phyloP scores from a whole-genome alignment of 2,113 vertebrate species.

The Pangasianodon gigas region DNA sequence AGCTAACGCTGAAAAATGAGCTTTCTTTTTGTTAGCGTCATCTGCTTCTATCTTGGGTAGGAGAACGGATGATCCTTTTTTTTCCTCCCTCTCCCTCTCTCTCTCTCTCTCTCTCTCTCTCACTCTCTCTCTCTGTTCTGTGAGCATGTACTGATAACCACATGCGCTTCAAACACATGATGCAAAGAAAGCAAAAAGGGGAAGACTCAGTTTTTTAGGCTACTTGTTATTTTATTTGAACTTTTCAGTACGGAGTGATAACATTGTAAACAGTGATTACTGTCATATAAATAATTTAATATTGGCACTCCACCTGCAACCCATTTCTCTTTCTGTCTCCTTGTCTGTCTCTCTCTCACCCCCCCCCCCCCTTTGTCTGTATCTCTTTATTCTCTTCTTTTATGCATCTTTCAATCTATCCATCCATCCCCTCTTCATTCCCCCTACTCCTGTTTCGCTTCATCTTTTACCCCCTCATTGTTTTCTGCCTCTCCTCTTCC shows the following conservation, averaged over 20 bases:
- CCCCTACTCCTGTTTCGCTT: background rate
- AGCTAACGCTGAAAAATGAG: background rate
- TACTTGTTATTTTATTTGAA: background rate
- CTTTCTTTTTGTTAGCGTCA: background rate
- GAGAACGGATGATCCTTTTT: background rate
- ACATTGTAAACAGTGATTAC: background rate
- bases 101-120: background rate
- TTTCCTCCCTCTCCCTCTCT: background rate
- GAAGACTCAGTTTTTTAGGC: background rate
- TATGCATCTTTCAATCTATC: background rate
- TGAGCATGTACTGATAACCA: background rate
- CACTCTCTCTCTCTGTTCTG: background rate
- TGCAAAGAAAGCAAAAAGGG: background rate
- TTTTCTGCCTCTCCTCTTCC: background rate
- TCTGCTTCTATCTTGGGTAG: slow-evolving; percentile 13
- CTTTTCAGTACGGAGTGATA: background rate
- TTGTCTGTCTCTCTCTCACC: background rate
- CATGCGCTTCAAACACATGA: background rate
- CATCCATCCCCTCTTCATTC: background rate
- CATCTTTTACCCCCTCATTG: background rate
- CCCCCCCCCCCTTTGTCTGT: background rate
- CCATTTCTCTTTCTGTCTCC: background rate
- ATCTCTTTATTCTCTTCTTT: too few species aligned
- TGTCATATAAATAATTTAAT: background rate
- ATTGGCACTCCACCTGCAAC: too few species aligned